Base-by-base conservation (phyloP, 2,888 invertebrate genomes). In the Yponomeuta malinellus region DNA sequence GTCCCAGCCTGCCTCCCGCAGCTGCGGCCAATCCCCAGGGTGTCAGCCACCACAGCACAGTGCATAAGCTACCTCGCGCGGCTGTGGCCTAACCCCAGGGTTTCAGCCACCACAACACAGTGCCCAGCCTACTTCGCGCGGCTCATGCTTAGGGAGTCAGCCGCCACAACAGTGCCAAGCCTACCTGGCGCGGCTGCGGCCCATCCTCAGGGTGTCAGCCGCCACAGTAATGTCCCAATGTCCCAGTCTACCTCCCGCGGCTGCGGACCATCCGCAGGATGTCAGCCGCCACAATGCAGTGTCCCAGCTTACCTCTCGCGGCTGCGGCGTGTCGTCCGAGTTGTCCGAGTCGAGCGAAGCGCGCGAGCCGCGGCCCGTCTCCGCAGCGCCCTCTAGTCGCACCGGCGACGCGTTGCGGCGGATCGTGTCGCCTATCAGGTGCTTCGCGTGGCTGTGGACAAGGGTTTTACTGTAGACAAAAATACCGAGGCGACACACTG, bases 401-500 rank as follows among this genome's bases (percentile, higher is more conserved):
- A 97, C 96, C 71, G 98, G 98, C 70, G 98, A 98, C 77, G 98
- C 97, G 93, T 98, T 98, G 82, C 98, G 95, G 75, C 97, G 95
- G 81, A 98, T 98, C 75, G 98, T 98, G 83, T 98, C 98, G 85
- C 98, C 98, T 83, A 98, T 98, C 84, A 98, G 92, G 85, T 97
- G 96, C 87, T 98, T 98, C 65, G 98, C 98, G 86, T 97, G 96
- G 81, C 97, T 97, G 79, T 6, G 63, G 48, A 43, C 0, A 8
- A 43, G 8, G 43, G 5, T 8, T 43, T 43, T 52, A 65, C 43
- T 8, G 52, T 15, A 12, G 15, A 59, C 12, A 59, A 59, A 59
- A 59, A 15, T 59, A 52, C 52, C 52, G 52, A 15, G 1, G 15
- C 3, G 15, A 59, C 52, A 15, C 52, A 15, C 52, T 43, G 43